Evolutionary conservation across 2,888 invertebrate genomes (phyloP), one percentile per base, ranked within the genome.

Genomic region (Callinectes sapidus): DNA sequence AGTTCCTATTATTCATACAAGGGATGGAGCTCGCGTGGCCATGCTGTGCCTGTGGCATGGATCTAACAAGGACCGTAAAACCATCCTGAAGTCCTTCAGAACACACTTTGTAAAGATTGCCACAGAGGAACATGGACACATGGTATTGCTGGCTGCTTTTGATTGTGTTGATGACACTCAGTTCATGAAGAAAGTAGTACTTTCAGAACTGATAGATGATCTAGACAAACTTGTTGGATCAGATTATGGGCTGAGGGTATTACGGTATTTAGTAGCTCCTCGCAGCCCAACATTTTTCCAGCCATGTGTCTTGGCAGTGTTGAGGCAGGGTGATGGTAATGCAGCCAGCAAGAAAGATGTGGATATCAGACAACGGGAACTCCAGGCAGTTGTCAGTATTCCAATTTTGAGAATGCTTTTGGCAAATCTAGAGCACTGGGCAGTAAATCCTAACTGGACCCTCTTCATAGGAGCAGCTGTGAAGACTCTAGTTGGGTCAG

Each of bases 161-260:
- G 99, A 99, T 95, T 96, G 97, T 0, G 97, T 98, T 1, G 99
- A 99, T 95, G 99, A 99, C 95, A 99, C 99, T 0, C 98, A 98
- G 91, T 96, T 99, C 0, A 96, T 99, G 35, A 97, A 97, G 95
- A 99, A 99, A 96, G 97, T 97, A n/a, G 89, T 94, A 32, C 48
- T 94, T 42, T 89, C 91, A 39, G 94, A 94, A 66, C 90, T 94
- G 16, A 92, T 94, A 92, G 93, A 92, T 14, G 97, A 97, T 93
- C 95, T 98, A 35, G 96, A 97, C 94, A 97, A 97, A 6, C 96
- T 99, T 55, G 97, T 97, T 0, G 96, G 96, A 77, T 97, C 97
- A 95, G 97, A 98, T 95, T 97, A 97, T 97, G 99, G 99, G 0
- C 97, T 97, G 94, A 97, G 97, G 96, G 98, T 99, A 92, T 96